phyloP scores from a whole-genome alignment of 2,113 vertebrate species.

The Pelecanus crispus region DNA sequence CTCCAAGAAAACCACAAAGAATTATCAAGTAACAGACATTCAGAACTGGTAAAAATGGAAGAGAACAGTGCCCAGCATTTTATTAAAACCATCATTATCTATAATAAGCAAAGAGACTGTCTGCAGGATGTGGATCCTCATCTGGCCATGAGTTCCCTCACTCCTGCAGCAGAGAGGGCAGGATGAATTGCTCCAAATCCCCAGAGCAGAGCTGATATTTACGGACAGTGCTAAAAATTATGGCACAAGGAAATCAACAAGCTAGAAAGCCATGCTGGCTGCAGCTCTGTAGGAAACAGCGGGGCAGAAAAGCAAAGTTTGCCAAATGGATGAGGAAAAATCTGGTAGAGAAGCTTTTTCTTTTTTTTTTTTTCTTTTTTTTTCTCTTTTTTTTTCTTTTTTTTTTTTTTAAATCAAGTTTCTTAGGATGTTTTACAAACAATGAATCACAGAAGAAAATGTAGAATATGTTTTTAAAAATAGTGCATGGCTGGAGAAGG shows the following conservation, averaged over 20 bases:
- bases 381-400: background rate
- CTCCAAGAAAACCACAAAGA: background rate
- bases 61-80: background rate
- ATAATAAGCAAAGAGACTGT: background rate
- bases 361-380: background rate
- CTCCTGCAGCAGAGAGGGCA: background rate
- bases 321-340: constrained; percentile 20
- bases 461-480: background rate
- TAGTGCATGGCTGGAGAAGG: background rate
- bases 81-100: background rate
- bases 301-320: background rate
- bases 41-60: background rate
- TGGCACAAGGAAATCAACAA: constrained; percentile 31
- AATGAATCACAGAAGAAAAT: background rate
- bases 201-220: constrained; percentile 22
- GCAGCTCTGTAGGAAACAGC: background rate
- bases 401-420: background rate
- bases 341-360: background rate
- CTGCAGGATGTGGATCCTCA: background rate
- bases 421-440: background rate
- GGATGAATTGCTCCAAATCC: background rate
- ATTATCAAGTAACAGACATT: background rate
- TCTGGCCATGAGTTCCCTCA: background rate
- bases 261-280: background rate
- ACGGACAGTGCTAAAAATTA: background rate